phyloP scores from a whole-genome alignment of 1,140 invertebrate genomes.

The Drepana arcuata region DNA sequence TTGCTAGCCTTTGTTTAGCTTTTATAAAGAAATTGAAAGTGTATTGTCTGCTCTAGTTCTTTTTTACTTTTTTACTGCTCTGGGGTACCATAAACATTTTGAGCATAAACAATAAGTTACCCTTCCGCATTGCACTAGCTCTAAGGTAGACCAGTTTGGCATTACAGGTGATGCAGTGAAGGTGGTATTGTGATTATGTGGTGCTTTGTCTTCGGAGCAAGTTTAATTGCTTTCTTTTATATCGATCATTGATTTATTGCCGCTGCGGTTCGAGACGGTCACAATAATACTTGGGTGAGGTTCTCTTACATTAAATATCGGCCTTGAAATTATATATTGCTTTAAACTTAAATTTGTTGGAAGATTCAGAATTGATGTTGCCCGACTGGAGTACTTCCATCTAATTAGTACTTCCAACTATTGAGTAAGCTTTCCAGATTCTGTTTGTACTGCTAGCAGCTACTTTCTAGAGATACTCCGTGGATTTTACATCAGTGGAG shows the following conservation, averaged over 20 bases:
- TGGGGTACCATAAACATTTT: constrained; percentile 56
- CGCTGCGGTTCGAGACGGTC: constrained; percentile 15
- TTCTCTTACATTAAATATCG: too few relatives aligned
- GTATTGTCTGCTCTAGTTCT: constrained; percentile 49
- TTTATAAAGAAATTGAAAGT: constrained; percentile 71
- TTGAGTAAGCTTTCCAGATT: too few relatives aligned
- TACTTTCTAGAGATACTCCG: too few relatives aligned
- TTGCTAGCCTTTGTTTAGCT: constrained; percentile 26
- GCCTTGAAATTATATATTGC: too few relatives aligned
- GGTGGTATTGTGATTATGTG: constrained; percentile 63
- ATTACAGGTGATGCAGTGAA: constrained; percentile 68
- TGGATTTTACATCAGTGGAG: too few relatives aligned
- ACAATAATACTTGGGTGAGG: background rate
- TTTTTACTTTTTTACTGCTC: too few relatives aligned
- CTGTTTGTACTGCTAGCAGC: too few relatives aligned
- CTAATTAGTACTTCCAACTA: too few relatives aligned
- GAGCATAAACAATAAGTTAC: constrained; percentile 63
- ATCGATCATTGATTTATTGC: constrained; percentile 58
- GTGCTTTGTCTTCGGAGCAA: constrained; percentile 41
- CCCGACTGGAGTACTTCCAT: too few relatives aligned
- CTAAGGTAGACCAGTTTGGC: constrained; percentile 41
- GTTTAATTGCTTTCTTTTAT: constrained; percentile 64
- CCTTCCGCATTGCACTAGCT: constrained; percentile 58
- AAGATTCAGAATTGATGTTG: too few relatives aligned
- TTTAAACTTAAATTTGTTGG: too few relatives aligned